Percentiles rank a stretch among this genome's conserved stretches.
phyloP scores from a whole-genome alignment of 2,113 vertebrate genomes.

The Sterrhoptilus dennistouni region DNA sequence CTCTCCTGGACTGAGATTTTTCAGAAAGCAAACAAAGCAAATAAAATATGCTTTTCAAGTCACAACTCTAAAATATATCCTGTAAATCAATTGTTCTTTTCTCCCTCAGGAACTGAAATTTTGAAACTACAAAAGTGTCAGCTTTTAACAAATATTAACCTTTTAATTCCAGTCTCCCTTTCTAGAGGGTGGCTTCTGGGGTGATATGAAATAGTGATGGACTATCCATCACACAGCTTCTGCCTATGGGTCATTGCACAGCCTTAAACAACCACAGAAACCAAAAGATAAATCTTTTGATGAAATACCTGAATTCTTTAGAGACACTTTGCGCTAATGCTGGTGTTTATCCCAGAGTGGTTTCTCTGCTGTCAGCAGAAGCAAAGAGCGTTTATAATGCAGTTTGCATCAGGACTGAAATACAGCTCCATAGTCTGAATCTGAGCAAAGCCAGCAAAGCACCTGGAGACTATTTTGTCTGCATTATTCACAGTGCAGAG shows the following conservation, averaged over 20 bases:
- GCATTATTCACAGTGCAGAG: slow-evolving; percentile 49
- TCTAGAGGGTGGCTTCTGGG: slow-evolving; percentile 16
- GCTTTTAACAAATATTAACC: slow-evolving; percentile 63
- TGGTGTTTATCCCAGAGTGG: slow-evolving; percentile 65
- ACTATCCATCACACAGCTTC: slow-evolving; percentile 10
- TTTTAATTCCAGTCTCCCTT: slow-evolving; percentile 48
- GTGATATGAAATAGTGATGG: slow-evolving; percentile 18
- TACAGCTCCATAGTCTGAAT: neutral
- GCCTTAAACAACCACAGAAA: slow-evolving; percentile 49
- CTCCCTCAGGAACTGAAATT: neutral
- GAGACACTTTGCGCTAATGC: slow-evolving; percentile 64
- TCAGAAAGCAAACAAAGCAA: slow-evolving; percentile 22
- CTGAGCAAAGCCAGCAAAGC: slow-evolving; percentile 38
- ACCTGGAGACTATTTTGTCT: slow-evolving; percentile 59
- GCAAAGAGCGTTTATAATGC: slow-evolving; percentile 60
- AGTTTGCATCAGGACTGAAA: slow-evolving; percentile 34
- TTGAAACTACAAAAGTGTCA: slow-evolving; percentile 16
- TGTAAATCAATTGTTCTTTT: neutral
- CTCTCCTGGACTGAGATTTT: neutral
- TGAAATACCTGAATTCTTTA: slow-evolving; percentile 64
- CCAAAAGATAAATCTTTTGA: slow-evolving; percentile 69
- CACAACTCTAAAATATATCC: neutral
- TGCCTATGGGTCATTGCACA: slow-evolving; percentile 55
- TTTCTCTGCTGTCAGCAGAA: slow-evolving; percentile 64
- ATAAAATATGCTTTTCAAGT: slow-evolving; percentile 14